These are phyloP conservation scores for Sylvia borin DNA, from an alignment of 2,797 vertebrate genomes.

Conservation along the genomic window DNA sequence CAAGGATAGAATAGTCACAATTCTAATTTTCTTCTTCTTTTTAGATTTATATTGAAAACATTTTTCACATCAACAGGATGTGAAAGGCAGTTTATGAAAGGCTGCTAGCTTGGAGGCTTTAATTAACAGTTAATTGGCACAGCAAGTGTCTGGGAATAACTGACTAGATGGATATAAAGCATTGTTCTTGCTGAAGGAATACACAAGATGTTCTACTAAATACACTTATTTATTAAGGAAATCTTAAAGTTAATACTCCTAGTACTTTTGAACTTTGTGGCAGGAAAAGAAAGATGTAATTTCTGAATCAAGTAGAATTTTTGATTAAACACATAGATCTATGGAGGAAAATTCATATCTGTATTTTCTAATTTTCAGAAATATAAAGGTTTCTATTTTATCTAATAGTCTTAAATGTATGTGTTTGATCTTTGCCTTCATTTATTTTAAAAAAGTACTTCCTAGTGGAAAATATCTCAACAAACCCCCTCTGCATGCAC, in stretches of 20 bases:
- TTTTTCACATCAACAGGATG: background rate
- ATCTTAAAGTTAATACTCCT: background rate
- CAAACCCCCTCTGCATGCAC: background rate
- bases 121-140: background rate
- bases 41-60: background rate
- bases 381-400: background rate
- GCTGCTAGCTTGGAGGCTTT: background rate
- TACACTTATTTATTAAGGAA: background rate
- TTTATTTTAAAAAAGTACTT: background rate
- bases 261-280: background rate
- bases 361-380: background rate
- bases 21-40: background rate
- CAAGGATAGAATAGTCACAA: background rate
- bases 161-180: background rate
- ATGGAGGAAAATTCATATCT: background rate
- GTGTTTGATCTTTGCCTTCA: background rate
- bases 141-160: fast-evolving
- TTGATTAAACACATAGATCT: background rate
- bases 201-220: background rate
- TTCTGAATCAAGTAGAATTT: background rate
- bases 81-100: background rate
- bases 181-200: background rate
- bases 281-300: background rate
- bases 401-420: background rate
- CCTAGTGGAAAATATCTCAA: background rate